Conservation (phyloP, 2,888 invertebrate genomes). For the Callyntrura sp. region DNA sequence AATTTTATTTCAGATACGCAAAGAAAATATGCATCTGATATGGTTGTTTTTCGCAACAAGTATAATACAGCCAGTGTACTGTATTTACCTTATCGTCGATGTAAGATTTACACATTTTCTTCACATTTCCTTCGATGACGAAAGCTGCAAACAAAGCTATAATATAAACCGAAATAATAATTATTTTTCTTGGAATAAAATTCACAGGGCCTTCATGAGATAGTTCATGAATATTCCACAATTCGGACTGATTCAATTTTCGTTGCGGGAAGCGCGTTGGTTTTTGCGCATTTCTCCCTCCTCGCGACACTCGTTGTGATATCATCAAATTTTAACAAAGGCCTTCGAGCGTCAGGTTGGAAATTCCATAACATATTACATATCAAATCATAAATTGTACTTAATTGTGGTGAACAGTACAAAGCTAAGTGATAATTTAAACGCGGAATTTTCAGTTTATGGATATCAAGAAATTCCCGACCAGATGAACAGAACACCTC, state of each 20-base stretch:
- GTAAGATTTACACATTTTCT: conserved; percentile 63
- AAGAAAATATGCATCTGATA: conserved; percentile 72
- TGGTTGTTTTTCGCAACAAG: conserved; percentile 74
- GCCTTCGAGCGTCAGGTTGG: conserved; percentile 78
- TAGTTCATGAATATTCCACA: conserved; percentile 63
- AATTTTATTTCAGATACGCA: conserved; percentile 69
- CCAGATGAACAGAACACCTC: background rate
- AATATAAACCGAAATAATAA: too few species aligned
- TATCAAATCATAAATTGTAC: too few species aligned
- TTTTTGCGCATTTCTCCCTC: conserved; percentile 80
- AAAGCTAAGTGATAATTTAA: background rate
- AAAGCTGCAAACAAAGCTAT: too few species aligned
- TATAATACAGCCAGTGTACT: conserved; percentile 76
- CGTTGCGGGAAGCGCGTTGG: conserved; percentile 71
- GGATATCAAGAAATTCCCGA: conserved; percentile 42
- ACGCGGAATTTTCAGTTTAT: conserved; percentile 35
- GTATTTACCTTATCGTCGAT: conserved; percentile 72
- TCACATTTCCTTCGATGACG: too few species aligned
- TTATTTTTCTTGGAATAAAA: too few species aligned
- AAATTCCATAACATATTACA: background rate
- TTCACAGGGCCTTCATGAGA: conserved; percentile 70
- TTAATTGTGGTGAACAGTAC: too few species aligned
- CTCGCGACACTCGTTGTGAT: conserved; percentile 76
- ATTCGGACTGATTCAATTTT: conserved; percentile 74
- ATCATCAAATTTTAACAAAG: conserved; percentile 80